These are phyloP conservation scores for Caenorhabditis doughertyi DNA, from an alignment of 2,888 invertebrate genomes.

Conservation along the genomic window DNA sequence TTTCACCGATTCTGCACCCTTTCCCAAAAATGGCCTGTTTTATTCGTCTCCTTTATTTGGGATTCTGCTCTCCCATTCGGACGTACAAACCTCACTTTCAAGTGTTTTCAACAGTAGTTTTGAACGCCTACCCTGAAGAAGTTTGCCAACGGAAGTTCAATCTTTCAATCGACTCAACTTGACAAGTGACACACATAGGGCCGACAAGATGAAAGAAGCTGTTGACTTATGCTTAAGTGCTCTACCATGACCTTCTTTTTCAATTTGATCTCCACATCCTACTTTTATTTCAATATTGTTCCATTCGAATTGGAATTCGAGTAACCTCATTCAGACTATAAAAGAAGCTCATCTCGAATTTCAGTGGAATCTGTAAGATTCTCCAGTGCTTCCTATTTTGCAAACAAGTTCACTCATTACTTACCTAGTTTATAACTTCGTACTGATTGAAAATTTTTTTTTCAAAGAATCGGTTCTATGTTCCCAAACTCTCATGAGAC, in stretches of 20 bases:
- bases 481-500: too few species aligned
- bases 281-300: slow-evolving; percentile 11
- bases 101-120: slow-evolving; percentile 29
- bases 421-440: too few species aligned
- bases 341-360: slow-evolving; percentile 30
- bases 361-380: neutral
- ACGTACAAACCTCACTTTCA: slow-evolving; percentile 12
- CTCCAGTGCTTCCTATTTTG: too few species aligned
- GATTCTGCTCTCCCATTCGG: slow-evolving; percentile 6
- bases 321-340: neutral
- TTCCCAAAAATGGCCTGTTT: slow-evolving; percentile 45
- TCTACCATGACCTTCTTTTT: slow-evolving; percentile 2
- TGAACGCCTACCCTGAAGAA: slow-evolving; percentile 12
- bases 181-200: slow-evolving; percentile 46
- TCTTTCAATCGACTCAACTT: slow-evolving; percentile 23
- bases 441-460: too few species aligned
- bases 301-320: slow-evolving; percentile 9
- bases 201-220: slow-evolving; percentile 15
- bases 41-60: slow-evolving; percentile 20
- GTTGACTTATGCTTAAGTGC: slow-evolving; percentile 35
- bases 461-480: too few species aligned
- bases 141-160: neutral
- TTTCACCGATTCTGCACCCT: slow-evolving; percentile 60
- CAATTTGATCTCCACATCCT: neutral
- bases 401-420: too few species aligned